phyloP scores from a whole-genome alignment of 1,140 invertebrate genomes.

The Drosophila takahashii region DNA sequence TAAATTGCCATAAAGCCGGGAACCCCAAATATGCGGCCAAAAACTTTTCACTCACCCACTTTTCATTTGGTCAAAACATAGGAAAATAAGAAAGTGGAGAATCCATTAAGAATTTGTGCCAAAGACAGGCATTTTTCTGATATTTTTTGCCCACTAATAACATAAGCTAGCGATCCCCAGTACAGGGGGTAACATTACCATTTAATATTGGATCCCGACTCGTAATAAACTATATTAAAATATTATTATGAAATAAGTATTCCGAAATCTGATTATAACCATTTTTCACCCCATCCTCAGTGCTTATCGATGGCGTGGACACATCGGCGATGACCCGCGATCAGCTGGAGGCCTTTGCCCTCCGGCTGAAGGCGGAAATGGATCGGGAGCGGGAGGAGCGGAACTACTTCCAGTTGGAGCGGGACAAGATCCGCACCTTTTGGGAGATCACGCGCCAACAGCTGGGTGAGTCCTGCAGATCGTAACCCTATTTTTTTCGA shows the following conservation, averaged over 20 bases:
- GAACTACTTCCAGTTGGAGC: conserved; percentile 97
- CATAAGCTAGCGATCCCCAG: too few species aligned
- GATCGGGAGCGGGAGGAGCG: conserved; percentile 97
- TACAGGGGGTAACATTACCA: too few species aligned
- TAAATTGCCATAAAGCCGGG: conserved; percentile 58
- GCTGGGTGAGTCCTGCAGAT: conserved; percentile 44
- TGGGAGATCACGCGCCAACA: conserved; percentile 92
- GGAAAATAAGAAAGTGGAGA: not conserved
- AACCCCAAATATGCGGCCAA: conserved; percentile 33
- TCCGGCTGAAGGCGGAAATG: conserved; percentile 95
- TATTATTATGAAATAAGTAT: not conserved
- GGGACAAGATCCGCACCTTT: conserved; percentile 96
- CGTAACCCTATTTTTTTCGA: too few species aligned
- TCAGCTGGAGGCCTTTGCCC: conserved; percentile 95
- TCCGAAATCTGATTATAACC: not conserved
- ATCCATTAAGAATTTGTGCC: not conserved
- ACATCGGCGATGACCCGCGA: conserved; percentile 97
- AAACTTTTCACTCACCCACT: conserved; percentile 7
- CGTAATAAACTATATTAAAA: too few species aligned
- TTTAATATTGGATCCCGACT: too few species aligned
- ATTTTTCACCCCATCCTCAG: conserved; percentile 50
- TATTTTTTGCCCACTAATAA: too few species aligned
- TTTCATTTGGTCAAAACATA: not conserved
- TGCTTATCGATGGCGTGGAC: conserved; percentile 94
- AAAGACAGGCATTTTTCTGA: too few species aligned